phyloP scores from a whole-genome alignment of 2,113 vertebrate species.

The Mungos mungo region DNA sequence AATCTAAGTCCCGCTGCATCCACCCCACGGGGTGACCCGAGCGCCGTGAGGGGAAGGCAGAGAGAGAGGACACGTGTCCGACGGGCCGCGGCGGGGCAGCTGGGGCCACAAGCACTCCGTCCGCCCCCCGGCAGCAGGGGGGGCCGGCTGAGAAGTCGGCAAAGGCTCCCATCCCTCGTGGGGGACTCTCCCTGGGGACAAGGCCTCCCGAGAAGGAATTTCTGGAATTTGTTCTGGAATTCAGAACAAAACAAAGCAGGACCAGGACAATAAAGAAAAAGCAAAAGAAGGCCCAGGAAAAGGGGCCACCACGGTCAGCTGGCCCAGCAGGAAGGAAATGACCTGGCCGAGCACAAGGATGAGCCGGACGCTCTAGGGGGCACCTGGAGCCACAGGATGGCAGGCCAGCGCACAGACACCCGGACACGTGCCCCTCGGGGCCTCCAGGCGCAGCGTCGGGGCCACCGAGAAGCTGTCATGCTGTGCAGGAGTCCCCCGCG shows the following conservation, averaged over 20 bases:
- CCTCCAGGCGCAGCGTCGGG: not conserved
- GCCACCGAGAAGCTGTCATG: not conserved
- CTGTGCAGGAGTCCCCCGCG: not conserved
- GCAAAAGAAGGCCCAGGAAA: not conserved
- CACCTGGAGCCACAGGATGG: not conserved
- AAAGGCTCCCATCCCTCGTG: not conserved
- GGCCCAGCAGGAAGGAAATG: not conserved
- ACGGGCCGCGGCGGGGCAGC: not conserved
- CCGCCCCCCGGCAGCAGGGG: not conserved
- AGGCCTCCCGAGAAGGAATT: not conserved
- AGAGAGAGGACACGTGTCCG: not conserved
- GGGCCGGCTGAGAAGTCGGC: not conserved
- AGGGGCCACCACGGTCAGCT: not conserved
- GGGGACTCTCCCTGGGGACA: not conserved
- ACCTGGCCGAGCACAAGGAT: fast-evolving
- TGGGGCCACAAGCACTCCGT: too few species aligned
- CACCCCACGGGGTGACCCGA: too few species aligned
- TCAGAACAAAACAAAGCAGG: not conserved
- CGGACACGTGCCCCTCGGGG: not conserved
- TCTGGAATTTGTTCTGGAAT: not conserved
- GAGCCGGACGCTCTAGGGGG: not conserved
- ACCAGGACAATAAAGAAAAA: not conserved
- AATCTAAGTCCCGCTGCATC: not conserved
- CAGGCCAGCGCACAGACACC: not conserved
- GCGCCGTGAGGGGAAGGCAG: not conserved